Conservation (phyloP, 2,797 vertebrate species). For the Galagoides demidoff region DNA sequence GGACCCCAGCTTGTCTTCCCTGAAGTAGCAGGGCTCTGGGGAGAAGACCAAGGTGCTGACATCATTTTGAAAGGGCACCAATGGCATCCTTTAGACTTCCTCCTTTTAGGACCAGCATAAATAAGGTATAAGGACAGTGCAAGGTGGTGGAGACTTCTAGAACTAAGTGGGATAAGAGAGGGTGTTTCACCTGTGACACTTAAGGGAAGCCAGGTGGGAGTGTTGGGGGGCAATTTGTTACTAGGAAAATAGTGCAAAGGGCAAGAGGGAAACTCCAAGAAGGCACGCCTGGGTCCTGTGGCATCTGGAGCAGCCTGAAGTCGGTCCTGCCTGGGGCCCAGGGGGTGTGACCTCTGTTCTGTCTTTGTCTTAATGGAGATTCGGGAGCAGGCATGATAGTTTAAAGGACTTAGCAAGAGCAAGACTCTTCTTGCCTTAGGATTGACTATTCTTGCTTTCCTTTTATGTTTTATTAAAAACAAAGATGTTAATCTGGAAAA, state of each 20-base stretch:
- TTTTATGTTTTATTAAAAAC: background rate
- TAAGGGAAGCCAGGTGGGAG: background rate
- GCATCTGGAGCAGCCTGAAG: background rate
- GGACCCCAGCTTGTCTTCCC: background rate
- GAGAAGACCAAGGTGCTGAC: background rate
- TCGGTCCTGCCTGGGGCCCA: rapidly evolving
- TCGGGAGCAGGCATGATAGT: background rate
- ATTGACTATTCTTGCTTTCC: slow-evolving; percentile 3
- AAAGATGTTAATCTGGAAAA: background rate
- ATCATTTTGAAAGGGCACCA: background rate
- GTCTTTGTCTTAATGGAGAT: rapidly evolving
- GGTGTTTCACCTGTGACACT: background rate
- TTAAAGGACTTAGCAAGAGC: background rate
- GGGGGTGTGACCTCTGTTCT: background rate
- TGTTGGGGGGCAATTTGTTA: background rate
- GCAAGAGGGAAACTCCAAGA: background rate
- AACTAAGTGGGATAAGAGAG: background rate
- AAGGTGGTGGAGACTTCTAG: background rate
- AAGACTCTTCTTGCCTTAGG: background rate
- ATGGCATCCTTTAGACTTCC: background rate
- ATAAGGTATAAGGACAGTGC: background rate
- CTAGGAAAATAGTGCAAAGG: background rate
- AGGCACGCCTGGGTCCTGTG: background rate
- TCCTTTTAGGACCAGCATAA: background rate
- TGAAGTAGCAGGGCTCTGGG: background rate